Evolutionary conservation across 2,797 vertebrate species (phyloP).

Genomic region (Cryptoprocta ferox): DNA sequence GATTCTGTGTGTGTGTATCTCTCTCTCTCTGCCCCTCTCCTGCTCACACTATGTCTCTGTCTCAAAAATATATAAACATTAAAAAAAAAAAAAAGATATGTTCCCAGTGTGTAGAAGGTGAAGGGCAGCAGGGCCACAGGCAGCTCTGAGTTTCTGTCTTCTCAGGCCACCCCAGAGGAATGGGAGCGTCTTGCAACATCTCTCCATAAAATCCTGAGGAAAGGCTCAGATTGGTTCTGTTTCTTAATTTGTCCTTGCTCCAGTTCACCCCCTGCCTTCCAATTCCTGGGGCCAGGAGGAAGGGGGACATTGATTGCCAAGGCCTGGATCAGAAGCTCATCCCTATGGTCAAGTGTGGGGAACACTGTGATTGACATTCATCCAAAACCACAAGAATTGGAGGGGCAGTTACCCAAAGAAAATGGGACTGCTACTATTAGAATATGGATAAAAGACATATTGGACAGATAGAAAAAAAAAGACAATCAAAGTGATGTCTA

Average conservation of each 20-base stretch:
- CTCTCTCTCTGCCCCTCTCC: no score
- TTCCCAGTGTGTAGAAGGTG: neutral
- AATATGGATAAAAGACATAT: neutral
- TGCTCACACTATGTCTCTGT: no score
- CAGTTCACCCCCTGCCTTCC: neutral
- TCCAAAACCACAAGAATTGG: neutral
- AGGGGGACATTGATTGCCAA: neutral
- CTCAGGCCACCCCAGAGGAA: neutral
- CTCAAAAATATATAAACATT: no score
- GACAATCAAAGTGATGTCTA: neutral
- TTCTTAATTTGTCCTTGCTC: neutral
- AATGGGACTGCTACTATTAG: neutral
- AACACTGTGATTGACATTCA: neutral
- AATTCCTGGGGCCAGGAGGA: neutral
- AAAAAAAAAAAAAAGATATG: no score
- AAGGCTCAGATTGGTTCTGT: neutral
- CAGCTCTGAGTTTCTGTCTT: neutral
- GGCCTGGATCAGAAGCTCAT: neutral
- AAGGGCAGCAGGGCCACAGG: neutral
- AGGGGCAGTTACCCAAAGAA: neutral
- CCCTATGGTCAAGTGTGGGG: neutral
- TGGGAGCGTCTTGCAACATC: neutral
- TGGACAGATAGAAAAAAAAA: neutral
- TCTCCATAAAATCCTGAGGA: neutral
- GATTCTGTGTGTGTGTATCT: no score